Base-by-base conservation (phyloP, 2,888 invertebrate genomes). In the Idaea aversata region DNA sequence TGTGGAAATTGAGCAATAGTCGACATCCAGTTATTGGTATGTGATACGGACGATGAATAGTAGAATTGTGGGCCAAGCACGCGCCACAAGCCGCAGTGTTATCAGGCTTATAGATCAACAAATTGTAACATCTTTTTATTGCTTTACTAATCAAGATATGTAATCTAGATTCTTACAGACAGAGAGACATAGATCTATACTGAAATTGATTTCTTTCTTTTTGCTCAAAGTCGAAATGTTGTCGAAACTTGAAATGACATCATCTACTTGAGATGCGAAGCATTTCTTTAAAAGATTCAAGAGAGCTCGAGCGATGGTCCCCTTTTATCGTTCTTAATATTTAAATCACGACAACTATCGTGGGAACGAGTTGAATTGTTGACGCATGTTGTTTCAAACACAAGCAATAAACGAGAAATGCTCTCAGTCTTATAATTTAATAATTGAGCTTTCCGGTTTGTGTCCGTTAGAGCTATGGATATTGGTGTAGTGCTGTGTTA, bases 1-100 rank as follows among this genome's bases (percentile, higher is more conserved):
- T 82, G 85, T 84, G 78, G 78, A 75, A 77, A 75, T 81, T 67
- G 59, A 63, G 64, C 57, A 65, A 58, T 47, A 47, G 47, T 10
- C 58, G 58, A 58, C 58, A 58, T 58, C 25, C 47, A 47, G 47
- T 47, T 47, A 10, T 47, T 47, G 47, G 47, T 47, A 47, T 47
- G 47, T 47, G 47, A 47, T 47, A 10, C 47, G 47, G 15, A 58
- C 58, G 15, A 15, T 58, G 58, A 16, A 58, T 16, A 58, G 58
- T 58, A 58, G 15, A 58, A 58, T 58, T 58, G 16, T 58, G 58
- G 16, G 7, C 58, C n/a, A 58, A 58, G 15, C 58, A 58, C 58
- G 58, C 58, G 58, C 58, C 58, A 58, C 15, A 58, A 58, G 6
- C 10, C 47, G 47, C 10, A 4, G 47, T 13, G 47, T 13, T 47